phyloP scores from a whole-genome alignment of 2,113 vertebrate genomes.

The Paratilapia polleni region DNA sequence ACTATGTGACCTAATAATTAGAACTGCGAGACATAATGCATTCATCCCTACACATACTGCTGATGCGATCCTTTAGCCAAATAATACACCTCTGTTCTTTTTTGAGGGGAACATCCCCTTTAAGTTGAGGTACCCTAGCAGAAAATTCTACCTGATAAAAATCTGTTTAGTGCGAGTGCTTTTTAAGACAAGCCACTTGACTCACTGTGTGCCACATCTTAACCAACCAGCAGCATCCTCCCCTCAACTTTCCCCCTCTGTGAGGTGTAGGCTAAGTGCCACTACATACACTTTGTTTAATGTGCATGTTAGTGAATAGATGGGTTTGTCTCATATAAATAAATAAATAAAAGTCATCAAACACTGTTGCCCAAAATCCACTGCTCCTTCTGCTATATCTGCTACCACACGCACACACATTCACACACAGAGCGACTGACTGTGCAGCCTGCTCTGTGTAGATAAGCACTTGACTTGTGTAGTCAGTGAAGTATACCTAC shows the following conservation, averaged over 20 bases:
- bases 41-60: background rate
- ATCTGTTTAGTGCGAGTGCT: slow-evolving; percentile 55
- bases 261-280: slow-evolving; percentile 16
- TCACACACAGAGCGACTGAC: slow-evolving; percentile 11
- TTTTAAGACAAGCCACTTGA: slow-evolving; percentile 59
- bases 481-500: slow-evolving; percentile 63
- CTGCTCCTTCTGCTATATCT: slow-evolving; percentile 31
- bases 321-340: background rate
- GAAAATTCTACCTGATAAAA: slow-evolving; percentile 46
- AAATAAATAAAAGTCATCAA: background rate
- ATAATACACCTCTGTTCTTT: background rate
- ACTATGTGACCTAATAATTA: background rate
- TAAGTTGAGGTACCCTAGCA: background rate
- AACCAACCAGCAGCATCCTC: background rate
- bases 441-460: slow-evolving; percentile 63
- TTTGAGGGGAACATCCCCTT: background rate
- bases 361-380: slow-evolving; percentile 46
- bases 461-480: slow-evolving; percentile 73
- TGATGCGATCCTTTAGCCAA: background rate
- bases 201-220: slow-evolving; percentile 37
- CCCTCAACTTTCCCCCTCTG: slow-evolving; percentile 31
- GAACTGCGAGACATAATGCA: background rate
- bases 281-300: slow-evolving; percentile 16
- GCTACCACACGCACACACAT: background rate
- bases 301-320: slow-evolving; percentile 15